A percentile compares a stretch with the other conserved stretches of the same genome.
phyloP scores from a whole-genome alignment of 2,113 vertebrate genomes.

The Symphodus melops region DNA sequence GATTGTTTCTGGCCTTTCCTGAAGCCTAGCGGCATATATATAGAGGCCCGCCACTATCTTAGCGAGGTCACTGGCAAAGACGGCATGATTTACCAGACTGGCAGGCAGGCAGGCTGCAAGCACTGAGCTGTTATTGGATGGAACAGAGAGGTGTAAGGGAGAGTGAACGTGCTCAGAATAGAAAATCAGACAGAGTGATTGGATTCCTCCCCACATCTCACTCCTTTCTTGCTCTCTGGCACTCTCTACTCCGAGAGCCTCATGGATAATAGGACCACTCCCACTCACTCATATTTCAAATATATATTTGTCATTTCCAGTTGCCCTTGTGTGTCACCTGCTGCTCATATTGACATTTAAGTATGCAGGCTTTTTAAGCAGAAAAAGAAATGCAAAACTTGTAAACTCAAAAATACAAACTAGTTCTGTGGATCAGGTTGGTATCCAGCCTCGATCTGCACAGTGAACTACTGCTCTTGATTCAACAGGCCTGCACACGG shows the following conservation, averaged over 20 bases:
- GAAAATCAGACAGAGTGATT: slow-evolving; percentile 75
- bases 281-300: slow-evolving; percentile 67
- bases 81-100: slow-evolving; percentile 78
- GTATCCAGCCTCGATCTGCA: not conserved
- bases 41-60: slow-evolving; percentile 66
- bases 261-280: slow-evolving; percentile 67
- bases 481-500: not conserved
- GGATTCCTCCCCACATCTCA: slow-evolving; percentile 75
- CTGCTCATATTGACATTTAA: slow-evolving; percentile 20
- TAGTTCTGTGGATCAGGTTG: not conserved
- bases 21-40: slow-evolving; percentile 47
- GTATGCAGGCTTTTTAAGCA: not conserved
- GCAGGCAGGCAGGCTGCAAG: slow-evolving; percentile 71
- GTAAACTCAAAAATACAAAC: slow-evolving; percentile 1
- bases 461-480: slow-evolving; percentile 21
- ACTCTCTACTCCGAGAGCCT: slow-evolving; percentile 54
- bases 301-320: slow-evolving; percentile 56
- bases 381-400: not conserved
- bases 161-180: slow-evolving; percentile 77
- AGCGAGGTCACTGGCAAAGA: slow-evolving; percentile 77
- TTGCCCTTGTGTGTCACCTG: slow-evolving; percentile 45
- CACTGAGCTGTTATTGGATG: slow-evolving; percentile 76
- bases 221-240: slow-evolving; percentile 58
- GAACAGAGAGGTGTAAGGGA: slow-evolving; percentile 75
- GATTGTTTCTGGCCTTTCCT: slow-evolving; percentile 68